Percentiles rank a stretch among this genome's conserved stretches.
These are phyloP conservation scores for Ruditapes philippinarum DNA, from an alignment of 1,140 invertebrate genomes.

Conservation along the genomic window DNA sequence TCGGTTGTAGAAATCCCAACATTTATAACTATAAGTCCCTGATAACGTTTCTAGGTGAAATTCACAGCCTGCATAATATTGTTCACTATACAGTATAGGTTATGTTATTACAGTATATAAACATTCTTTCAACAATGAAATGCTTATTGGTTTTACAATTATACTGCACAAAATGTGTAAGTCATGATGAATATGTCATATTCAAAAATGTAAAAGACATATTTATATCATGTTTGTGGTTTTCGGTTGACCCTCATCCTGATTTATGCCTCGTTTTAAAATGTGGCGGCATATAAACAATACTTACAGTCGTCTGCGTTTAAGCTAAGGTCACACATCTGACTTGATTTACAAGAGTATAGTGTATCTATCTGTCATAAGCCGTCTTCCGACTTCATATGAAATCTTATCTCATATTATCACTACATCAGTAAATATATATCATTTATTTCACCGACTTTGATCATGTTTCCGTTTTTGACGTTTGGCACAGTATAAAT, in stretches of 20 bases:
- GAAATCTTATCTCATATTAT: neutral
- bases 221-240: neutral
- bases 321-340: neutral
- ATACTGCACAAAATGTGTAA: no score
- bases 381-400: neutral
- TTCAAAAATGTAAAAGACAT: neutral
- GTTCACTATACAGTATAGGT: no score
- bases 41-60: no score
- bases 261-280: neutral
- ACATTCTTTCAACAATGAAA: no score
- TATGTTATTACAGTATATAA: no score
- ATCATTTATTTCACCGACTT: neutral
- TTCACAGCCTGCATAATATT: no score
- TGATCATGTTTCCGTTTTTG: slow-evolving; percentile 19
- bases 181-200: neutral
- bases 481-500: slow-evolving; percentile 14
- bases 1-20: no score
- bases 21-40: no score
- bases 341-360: neutral
- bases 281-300: neutral
- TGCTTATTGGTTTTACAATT: no score
- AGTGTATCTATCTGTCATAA: neutral
- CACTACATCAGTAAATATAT: slow-evolving; percentile 20
- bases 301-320: neutral
- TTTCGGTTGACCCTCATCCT: neutral